Percentiles rank a stretch among this genome's conserved stretches.
These are phyloP conservation scores for Dynastes tityus DNA, from an alignment of 2,888 invertebrate genomes.

Conservation along the genomic window DNA sequence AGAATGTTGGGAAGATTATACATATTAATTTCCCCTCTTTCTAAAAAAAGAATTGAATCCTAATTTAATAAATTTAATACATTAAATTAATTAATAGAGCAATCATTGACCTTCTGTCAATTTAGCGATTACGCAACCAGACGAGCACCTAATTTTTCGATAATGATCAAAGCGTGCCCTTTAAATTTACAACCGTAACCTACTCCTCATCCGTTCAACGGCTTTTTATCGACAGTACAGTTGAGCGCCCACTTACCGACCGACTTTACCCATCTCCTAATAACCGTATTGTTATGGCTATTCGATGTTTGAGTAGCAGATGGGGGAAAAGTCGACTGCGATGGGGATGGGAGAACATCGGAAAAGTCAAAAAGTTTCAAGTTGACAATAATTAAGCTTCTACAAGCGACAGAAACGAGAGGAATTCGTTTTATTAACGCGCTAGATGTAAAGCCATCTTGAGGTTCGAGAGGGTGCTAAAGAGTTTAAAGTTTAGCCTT, in stretches of 20 bases:
- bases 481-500: too few relatives aligned
- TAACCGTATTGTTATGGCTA: slow-evolving; percentile 3
- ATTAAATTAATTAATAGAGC: too few relatives aligned
- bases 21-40: too few relatives aligned
- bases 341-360: background rate
- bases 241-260: slow-evolving; percentile 4
- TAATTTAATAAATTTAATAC: too few relatives aligned
- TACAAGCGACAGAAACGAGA: background rate
- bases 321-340: too few relatives aligned
- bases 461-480: too few relatives aligned
- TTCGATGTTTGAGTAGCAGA: background rate
- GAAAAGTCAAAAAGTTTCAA: slow-evolving; percentile 9
- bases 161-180: background rate
- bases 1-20: too few relatives aligned
- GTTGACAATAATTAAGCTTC: background rate
- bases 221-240: background rate
- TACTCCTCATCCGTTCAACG: background rate
- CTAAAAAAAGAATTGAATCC: too few relatives aligned
- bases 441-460: too few relatives aligned
- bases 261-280: background rate
- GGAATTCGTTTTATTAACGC: too few relatives aligned
- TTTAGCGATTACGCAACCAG: background rate
- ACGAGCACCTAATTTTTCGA: background rate
- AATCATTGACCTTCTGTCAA: too few relatives aligned
- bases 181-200: background rate